phyloP scores from a whole-genome alignment of 2,888 invertebrate genomes.

The Leuctra nigra region DNA sequence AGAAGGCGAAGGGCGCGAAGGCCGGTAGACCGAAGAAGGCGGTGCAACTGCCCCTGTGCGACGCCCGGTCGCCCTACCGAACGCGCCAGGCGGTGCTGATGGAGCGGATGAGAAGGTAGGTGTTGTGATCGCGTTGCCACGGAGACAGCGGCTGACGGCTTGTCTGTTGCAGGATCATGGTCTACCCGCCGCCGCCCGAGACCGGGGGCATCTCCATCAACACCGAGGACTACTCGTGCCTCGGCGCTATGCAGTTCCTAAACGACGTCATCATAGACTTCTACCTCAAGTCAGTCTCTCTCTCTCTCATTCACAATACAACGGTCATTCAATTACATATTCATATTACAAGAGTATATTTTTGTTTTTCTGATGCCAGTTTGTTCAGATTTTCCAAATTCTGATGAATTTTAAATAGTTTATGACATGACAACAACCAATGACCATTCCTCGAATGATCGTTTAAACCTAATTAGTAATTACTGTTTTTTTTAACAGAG shows the following conservation, averaged over 20 bases:
- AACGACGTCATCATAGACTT: constrained; percentile 98
- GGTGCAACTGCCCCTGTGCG: no score
- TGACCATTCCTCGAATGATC: no score
- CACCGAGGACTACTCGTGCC: constrained; percentile 87
- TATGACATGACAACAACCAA: not conserved
- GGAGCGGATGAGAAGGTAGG: no score
- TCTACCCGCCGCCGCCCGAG: constrained; percentile 74
- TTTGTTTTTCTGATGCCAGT: not conserved
- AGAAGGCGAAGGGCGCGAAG: no score
- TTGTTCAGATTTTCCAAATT: not conserved
- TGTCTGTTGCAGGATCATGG: constrained; percentile 58
- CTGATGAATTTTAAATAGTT: not conserved
- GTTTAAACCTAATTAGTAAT: no score
- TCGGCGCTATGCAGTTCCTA: constrained; percentile 87
- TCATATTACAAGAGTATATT: not conserved
- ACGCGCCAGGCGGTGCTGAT: no score
- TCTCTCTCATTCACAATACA: not conserved
- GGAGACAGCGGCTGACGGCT: not conserved
- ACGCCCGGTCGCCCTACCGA: no score
- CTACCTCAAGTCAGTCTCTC: constrained; percentile 72
- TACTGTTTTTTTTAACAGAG: no score
- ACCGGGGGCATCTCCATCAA: constrained; percentile 85
- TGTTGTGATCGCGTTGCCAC: no score
- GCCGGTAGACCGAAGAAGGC: no score
- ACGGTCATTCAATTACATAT: not conserved